Evolutionary conservation across 2,113 vertebrate genomes (phyloP).

Genomic region (Halichoerus grypus): DNA sequence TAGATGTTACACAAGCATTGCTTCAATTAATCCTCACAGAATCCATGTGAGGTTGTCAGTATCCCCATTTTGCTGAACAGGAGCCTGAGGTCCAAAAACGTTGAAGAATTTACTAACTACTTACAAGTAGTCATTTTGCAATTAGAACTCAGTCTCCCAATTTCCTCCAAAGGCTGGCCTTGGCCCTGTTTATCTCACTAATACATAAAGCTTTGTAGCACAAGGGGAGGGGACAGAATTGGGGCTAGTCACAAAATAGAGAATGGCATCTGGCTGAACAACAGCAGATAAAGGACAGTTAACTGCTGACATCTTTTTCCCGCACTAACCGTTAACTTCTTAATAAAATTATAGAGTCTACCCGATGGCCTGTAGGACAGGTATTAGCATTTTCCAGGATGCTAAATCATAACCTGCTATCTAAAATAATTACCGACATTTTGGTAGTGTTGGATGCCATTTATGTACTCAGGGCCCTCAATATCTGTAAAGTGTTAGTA

Average conservation of each 20-base stretch:
- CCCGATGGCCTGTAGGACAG: background rate
- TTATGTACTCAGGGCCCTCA: background rate
- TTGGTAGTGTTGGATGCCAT: constrained; percentile 54
- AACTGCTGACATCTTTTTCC: background rate
- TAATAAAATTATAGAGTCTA: constrained; percentile 7
- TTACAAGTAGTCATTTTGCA: background rate
- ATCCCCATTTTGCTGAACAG: background rate
- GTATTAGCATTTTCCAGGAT: background rate
- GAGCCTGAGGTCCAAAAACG: constrained; percentile 15
- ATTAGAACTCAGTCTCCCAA: constrained; percentile 31
- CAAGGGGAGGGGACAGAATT: background rate
- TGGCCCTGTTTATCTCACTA: background rate
- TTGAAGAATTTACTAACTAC: background rate
- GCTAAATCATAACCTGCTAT: background rate
- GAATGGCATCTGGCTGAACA: background rate
- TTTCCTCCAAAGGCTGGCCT: background rate
- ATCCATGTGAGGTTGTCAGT: background rate
- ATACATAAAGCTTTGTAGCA: background rate
- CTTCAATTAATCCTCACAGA: background rate
- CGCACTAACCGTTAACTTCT: background rate
- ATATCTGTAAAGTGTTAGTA: constrained; percentile 43
- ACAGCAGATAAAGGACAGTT: background rate
- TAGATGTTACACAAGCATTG: background rate
- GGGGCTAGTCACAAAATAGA: background rate
- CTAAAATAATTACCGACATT: constrained; percentile 65